Evolutionary conservation across 1,140 invertebrate genomes (phyloP).

Genomic region (Zophobas morio): DNA sequence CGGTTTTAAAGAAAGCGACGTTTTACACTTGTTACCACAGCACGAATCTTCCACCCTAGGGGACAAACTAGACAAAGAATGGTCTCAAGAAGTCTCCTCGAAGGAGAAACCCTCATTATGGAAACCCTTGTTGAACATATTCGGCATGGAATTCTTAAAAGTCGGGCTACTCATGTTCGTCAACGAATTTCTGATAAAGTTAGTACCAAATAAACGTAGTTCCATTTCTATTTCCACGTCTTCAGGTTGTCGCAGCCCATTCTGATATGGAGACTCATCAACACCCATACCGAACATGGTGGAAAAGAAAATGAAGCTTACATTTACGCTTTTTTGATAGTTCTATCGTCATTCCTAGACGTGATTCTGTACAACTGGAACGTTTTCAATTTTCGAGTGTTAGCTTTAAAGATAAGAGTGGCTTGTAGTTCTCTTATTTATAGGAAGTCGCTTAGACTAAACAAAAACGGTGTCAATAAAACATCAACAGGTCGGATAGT

Average conservation of each 20-base stretch:
- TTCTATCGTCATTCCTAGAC: neutral
- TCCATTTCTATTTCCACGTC: neutral
- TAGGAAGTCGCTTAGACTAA: constrained; percentile 11
- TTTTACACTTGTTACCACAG: neutral
- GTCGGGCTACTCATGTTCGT: neutral
- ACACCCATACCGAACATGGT: neutral
- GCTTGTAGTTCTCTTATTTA: constrained; percentile 25
- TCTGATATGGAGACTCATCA: neutral
- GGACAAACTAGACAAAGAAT: neutral
- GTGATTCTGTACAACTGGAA: neutral
- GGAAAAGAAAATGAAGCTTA: neutral
- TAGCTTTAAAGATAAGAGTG: constrained; percentile 3
- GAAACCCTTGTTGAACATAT: neutral
- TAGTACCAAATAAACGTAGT: neutral
- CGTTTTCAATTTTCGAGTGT: neutral
- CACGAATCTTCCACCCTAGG: constrained; percentile 10
- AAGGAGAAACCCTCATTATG: neutral
- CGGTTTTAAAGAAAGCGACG: neutral
- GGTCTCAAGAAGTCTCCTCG: neutral
- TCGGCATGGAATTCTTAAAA: neutral
- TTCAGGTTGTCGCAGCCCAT: constrained; percentile 15
- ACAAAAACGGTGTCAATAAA: neutral
- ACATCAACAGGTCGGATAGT: constrained; percentile 4
- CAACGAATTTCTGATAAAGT: constrained; percentile 24
- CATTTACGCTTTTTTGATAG: neutral